phyloP scores from a whole-genome alignment of 2,113 vertebrate species.

The Melozone crissalis region DNA sequence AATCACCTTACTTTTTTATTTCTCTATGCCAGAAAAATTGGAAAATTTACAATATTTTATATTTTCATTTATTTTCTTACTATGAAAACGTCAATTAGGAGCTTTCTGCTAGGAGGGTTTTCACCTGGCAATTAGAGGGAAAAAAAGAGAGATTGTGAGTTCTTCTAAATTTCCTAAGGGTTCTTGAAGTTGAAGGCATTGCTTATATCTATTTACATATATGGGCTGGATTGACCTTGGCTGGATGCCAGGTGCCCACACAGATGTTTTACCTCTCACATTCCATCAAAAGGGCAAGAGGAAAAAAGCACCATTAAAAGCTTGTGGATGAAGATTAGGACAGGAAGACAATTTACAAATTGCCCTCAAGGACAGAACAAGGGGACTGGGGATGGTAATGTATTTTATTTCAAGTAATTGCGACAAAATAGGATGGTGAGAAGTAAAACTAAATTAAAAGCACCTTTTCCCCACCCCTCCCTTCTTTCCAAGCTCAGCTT shows the following conservation, averaged over 20 bases:
- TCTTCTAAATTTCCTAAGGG: background rate
- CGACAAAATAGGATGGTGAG: background rate
- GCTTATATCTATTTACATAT: background rate
- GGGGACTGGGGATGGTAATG: background rate
- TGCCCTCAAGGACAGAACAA: background rate
- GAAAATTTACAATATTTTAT: background rate
- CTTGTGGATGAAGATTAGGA: background rate
- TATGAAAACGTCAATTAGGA: background rate
- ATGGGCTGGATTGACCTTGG: background rate
- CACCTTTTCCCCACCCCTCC: rapidly evolving
- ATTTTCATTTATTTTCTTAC: background rate
- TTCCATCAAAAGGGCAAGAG: background rate
- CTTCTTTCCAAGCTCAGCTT: background rate
- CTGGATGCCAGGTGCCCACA: background rate
- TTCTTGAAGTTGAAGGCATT: background rate
- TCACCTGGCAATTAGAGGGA: background rate
- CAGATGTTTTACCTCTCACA: background rate
- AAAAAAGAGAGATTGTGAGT: background rate
- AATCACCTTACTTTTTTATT: background rate
- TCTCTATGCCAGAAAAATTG: background rate
- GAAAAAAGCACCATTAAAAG: background rate
- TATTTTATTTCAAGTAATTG: background rate
- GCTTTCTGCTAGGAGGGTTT: background rate
- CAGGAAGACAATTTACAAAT: background rate
- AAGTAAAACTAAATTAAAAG: background rate